Conservation (phyloP, 2,113 vertebrate genomes). For the Lepisosteus oculatus region DNA sequence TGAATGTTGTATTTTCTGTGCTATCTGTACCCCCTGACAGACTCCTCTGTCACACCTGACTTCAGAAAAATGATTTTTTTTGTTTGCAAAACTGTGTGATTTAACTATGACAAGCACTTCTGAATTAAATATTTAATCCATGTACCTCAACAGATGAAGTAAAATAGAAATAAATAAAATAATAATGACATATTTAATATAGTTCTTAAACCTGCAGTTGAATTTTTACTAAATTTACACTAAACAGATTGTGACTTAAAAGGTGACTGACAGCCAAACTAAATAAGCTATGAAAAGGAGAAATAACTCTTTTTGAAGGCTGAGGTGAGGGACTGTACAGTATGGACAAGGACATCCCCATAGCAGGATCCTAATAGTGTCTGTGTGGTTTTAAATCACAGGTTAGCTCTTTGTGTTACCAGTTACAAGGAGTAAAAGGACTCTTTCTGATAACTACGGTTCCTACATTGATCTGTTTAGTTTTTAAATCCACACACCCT, state of each 20-base stretch:
- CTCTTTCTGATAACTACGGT: not conserved
- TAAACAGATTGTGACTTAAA: constrained; percentile 31
- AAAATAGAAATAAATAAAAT: not conserved
- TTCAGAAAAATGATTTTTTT: no score
- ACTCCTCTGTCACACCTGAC: no score
- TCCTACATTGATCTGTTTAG: not conserved
- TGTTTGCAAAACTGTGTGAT: constrained; percentile 2
- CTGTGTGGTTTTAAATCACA: constrained; percentile 33
- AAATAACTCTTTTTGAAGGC: constrained; percentile 19
- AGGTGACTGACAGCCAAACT: constrained; percentile 27
- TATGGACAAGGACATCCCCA: constrained; percentile 16
- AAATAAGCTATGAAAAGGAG: constrained; percentile 29
- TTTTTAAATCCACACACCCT: constrained; percentile 24
- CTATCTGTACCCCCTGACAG: no score
- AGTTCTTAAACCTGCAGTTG: constrained; percentile 39
- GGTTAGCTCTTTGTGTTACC: constrained; percentile 6
- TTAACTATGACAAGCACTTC: constrained; percentile 18
- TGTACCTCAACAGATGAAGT: no score
- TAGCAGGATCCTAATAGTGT: constrained; percentile 30
- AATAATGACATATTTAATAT: constrained; percentile 19
- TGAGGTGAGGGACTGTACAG: constrained; percentile 21
- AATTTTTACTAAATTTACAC: constrained; percentile 18
- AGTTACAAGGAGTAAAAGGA: not conserved
- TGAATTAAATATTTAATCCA: constrained; percentile 65
- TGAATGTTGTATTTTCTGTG: no score